Evolutionary conservation across 1,140 invertebrate species (phyloP), one percentile per base, ranked within the genome.

Genomic region (Meloidogyne floridensis): DNA sequence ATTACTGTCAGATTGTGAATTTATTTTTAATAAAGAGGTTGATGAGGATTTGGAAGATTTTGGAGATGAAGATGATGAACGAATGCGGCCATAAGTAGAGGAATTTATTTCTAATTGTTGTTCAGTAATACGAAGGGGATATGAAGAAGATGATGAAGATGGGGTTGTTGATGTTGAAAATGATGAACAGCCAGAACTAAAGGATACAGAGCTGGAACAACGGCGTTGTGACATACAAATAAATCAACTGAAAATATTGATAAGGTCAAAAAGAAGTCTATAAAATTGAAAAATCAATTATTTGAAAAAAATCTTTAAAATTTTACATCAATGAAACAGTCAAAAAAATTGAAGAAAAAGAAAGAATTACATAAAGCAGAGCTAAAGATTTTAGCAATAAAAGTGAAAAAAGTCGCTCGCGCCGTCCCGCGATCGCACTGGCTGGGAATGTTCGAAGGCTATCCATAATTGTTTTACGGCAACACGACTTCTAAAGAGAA

Each of bases 51-150:
- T 43, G 9, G 18, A 73, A 47, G 20, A 73, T 32, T 43, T 47
- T 73, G 72, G 72, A 32, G 72, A 73, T 73, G 72, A 73, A 18
- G 72, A 73, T 15, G 72, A 73, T 5, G 72, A 65, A n/a, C 59
- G 59, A n/a, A n/a, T n/a, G 7, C 59, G 59, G 6, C 59, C 59
- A 65, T n/a, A 65, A 65, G 15, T n/a, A n/a, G 59, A 32, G 32
- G 32, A 65, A 11, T 65, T 65, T 65, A 65, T 65, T 6, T 15
- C 15, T n/a, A 6, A n/a, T 65, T 15, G 56, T 65, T 65, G 59
- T 65, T 65, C n/a, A 65, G 4, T 18, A 65, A n/a, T 65, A 2
- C n/a, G 59, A n/a, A 18, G n/a, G n/a, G 59, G 56, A 59, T 13
- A 15, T 59, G 56, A 65, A 65, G 59, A 65, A 47, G 47, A 47